Percentiles rank a stretch among this genome's conserved stretches.
Conservation (phyloP, 1,140 invertebrate genomes). For the Argopecten irradians region DNA sequence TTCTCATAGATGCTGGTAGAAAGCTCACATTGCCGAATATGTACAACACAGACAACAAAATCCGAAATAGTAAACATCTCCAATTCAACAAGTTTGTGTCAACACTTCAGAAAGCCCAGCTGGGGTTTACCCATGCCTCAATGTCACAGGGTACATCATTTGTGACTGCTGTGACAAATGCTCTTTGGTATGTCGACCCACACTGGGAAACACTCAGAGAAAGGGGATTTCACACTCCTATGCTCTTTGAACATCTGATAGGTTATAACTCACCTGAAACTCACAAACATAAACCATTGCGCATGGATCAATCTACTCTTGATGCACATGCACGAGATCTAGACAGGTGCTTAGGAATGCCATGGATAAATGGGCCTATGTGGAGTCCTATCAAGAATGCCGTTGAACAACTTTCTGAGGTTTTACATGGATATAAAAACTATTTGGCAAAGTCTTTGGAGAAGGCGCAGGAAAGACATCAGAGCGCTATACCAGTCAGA, state of each 20-base stretch:
- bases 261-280: not conserved
- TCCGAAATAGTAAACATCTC: not conserved
- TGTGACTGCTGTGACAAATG: conserved; percentile 25
- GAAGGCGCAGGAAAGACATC: not conserved
- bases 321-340: not conserved
- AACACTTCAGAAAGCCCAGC: not conserved
- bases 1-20: conserved; percentile 28
- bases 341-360: conserved; percentile 18
- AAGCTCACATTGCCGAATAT: conserved; percentile 6
- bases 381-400: conserved; percentile 32
- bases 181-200: conserved; percentile 33
- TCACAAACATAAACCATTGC: conserved; percentile 14
- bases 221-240: conserved; percentile 20
- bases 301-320: conserved; percentile 14
- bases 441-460: conserved; percentile 29
- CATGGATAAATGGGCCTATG: conserved; percentile 41
- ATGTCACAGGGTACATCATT: conserved; percentile 28
- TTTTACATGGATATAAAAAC: conserved; percentile 26
- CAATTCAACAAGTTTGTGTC: not conserved
- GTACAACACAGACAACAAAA: not conserved
- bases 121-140: not conserved
- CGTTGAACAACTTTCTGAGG: conserved; percentile 24
- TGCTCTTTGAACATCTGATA: conserved; percentile 30
- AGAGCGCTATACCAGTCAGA: too few relatives aligned
- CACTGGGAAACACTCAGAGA: conserved; percentile 19